Percentiles rank a stretch among this genome's conserved stretches.
These are phyloP conservation scores for Phoenoteleia sp. DNA, from an alignment of 2,888 invertebrate genomes.

Conservation along the genomic window DNA sequence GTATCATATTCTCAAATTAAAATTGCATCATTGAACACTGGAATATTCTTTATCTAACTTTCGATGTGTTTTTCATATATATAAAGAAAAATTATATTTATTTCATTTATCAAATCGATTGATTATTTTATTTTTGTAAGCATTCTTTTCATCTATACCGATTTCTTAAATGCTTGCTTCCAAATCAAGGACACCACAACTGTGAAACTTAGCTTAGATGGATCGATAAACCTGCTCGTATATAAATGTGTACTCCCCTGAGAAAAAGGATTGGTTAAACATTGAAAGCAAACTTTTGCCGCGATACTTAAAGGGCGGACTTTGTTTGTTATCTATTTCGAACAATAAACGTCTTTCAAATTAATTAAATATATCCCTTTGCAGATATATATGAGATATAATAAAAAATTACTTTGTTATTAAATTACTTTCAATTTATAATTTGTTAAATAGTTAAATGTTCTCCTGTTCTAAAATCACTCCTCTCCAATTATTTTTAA, in stretches of 20 bases:
- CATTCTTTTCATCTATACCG: constrained; percentile 10
- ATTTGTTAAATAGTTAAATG: too few relatives aligned
- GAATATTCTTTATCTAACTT: too few relatives aligned
- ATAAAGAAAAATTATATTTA: neutral
- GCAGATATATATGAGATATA: too few relatives aligned
- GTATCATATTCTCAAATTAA: constrained; percentile 42
- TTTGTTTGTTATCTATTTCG: constrained; percentile 29
- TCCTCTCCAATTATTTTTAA: too few relatives aligned
- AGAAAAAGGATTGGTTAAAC: constrained; percentile 68
- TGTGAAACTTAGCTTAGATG: constrained; percentile 48
- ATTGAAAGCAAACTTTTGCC: constrained; percentile 65
- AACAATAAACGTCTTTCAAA: constrained; percentile 6
- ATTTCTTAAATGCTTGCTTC: constrained; percentile 54
- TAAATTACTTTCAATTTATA: neutral
- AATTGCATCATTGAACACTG: constrained; percentile 42
- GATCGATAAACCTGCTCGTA: constrained; percentile 67
- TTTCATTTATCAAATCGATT: neutral
- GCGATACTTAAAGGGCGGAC: constrained; percentile 30
- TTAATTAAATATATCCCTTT: too few relatives aligned
- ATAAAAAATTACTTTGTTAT: neutral
- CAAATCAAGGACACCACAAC: constrained; percentile 61
- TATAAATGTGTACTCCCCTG: constrained; percentile 64
- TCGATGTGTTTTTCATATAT: too few relatives aligned
- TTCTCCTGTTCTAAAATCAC: too few relatives aligned
- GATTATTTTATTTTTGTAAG: neutral